Percentiles rank a stretch among this genome's conserved stretches.
Evolutionary conservation across 2,888 invertebrate genomes (phyloP).

Genomic region (Tiliacea aurago): DNA sequence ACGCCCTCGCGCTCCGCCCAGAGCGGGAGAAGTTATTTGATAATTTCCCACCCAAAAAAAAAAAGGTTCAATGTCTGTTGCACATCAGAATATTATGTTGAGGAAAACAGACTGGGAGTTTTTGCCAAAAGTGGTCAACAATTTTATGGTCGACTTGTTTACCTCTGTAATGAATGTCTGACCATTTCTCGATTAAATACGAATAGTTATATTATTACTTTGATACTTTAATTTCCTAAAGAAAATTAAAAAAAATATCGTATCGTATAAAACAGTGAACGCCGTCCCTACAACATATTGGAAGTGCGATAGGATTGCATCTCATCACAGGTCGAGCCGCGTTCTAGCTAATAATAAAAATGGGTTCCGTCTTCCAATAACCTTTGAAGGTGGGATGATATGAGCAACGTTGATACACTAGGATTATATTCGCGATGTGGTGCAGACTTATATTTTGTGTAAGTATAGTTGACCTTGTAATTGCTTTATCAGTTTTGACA

Average conservation of each 20-base stretch:
- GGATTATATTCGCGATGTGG: background rate
- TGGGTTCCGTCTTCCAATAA: slow-evolving; percentile 36
- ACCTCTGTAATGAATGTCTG: background rate
- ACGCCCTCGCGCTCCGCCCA: no score
- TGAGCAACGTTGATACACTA: background rate
- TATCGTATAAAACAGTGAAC: slow-evolving; percentile 19
- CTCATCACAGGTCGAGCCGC: slow-evolving; percentile 28
- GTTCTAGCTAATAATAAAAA: slow-evolving; percentile 44
- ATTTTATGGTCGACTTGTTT: background rate
- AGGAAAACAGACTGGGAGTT: background rate
- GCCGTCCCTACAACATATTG: slow-evolving; percentile 10
- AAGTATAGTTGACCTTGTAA: no score
- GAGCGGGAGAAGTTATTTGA: no score
- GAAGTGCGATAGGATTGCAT: slow-evolving; percentile 57
- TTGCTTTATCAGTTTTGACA: background rate
- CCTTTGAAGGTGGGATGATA: slow-evolving; percentile 21
- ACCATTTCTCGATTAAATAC: background rate
- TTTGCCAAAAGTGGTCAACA: background rate
- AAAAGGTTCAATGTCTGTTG: background rate
- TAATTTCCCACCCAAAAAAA: no score
- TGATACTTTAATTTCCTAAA: background rate
- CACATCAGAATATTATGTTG: background rate
- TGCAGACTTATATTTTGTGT: background rate
- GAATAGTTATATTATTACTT: background rate
- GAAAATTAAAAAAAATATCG: background rate